Conservation (phyloP, 2,888 invertebrate genomes). For the Xestoiulus laeticollis region DNA sequence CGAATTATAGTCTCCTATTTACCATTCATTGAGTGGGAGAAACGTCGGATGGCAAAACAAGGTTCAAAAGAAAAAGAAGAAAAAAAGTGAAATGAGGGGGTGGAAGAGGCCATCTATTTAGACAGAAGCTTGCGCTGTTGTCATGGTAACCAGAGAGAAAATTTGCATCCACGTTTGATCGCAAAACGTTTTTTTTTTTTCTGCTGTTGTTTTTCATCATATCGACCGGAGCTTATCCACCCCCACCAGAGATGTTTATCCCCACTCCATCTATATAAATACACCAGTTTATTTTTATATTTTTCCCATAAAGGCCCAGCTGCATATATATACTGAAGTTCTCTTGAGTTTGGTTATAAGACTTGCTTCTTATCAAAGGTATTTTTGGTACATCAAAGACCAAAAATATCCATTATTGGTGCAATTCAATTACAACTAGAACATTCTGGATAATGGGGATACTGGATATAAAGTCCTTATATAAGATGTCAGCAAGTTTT, state of each 20-base stretch:
- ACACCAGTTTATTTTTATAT: constrained; percentile 27
- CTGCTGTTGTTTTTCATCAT: constrained; percentile 5
- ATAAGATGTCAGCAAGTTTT: no score
- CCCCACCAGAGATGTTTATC: constrained; percentile 29
- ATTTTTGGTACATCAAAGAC: background rate
- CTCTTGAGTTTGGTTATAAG: background rate
- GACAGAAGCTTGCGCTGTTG: background rate
- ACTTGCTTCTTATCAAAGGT: background rate
- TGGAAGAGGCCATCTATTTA: constrained; percentile 37
- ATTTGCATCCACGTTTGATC: constrained; percentile 37
- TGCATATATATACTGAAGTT: background rate
- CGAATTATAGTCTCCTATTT: constrained; percentile 32
- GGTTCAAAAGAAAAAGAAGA: constrained; percentile 4
- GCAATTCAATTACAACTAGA: no score
- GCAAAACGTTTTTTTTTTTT: constrained; percentile 15
- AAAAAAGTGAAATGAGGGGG: constrained; percentile 37
- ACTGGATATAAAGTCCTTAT: no score
- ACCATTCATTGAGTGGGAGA: constrained; percentile 37
- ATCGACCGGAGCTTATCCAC: constrained; percentile 15
- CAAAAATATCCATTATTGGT: background rate
- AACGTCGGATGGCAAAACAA: constrained; percentile 37
- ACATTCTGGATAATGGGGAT: no score
- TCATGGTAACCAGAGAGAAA: background rate
- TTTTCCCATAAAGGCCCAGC: constrained; percentile 1
- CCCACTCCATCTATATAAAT: constrained; percentile 34